Conservation (phyloP, 2,888 invertebrate species). For the Crocallis elinguaria region DNA sequence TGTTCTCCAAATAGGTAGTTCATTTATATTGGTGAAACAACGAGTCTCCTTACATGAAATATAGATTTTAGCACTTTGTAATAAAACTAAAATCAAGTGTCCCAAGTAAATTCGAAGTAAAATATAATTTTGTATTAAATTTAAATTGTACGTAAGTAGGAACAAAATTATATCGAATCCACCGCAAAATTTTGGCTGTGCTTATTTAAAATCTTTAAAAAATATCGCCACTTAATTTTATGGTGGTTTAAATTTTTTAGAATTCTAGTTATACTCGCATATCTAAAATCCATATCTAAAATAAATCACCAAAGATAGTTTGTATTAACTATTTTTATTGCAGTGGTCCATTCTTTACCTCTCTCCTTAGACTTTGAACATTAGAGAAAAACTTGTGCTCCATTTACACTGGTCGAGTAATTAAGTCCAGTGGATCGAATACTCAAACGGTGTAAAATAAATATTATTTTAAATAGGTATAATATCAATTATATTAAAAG, state of each 20-base stretch:
- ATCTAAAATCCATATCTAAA: constrained; percentile 57
- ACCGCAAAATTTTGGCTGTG: constrained; percentile 80
- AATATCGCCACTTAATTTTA: constrained; percentile 55
- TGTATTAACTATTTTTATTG: not conserved
- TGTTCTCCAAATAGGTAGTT: too few relatives aligned
- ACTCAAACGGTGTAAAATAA: not conserved
- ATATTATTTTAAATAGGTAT: not conserved
- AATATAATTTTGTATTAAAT: constrained; percentile 1
- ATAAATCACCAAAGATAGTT: constrained; percentile 11
- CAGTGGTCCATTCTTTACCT: constrained; percentile 8
- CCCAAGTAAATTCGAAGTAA: constrained; percentile 13
- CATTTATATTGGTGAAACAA: too few relatives aligned
- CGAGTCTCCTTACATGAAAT: too few relatives aligned
- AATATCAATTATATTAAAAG: constrained; percentile 5
- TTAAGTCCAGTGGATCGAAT: not conserved
- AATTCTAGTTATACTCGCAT: constrained; percentile 53
- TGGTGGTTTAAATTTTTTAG: constrained; percentile 49
- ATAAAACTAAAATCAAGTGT: not conserved
- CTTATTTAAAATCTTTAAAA: constrained; percentile 65
- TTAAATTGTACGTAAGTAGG: constrained; percentile 44
- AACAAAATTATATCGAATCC: constrained; percentile 68
- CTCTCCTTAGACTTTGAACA: not conserved
- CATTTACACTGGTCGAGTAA: constrained; percentile 9
- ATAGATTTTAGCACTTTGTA: too few relatives aligned
- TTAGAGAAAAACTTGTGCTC: not conserved